Conservation (phyloP, 2,113 vertebrate genomes). For the Pomatostomus ruficeps region DNA sequence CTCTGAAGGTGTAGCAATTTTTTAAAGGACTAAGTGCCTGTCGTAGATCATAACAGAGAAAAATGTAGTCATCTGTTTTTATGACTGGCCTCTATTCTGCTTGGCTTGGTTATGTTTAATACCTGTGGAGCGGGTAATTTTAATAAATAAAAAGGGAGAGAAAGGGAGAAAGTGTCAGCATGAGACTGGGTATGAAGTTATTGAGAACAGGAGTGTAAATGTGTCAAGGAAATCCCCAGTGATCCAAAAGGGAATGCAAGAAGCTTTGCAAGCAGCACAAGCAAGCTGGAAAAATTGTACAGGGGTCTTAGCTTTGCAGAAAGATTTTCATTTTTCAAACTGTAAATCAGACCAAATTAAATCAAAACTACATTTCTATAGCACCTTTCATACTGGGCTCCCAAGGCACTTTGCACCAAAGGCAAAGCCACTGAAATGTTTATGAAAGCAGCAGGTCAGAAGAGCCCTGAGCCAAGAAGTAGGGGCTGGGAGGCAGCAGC, state of each 20-base stretch:
- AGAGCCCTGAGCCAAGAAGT: neutral
- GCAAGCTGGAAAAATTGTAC: constrained; percentile 27
- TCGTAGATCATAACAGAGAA: neutral
- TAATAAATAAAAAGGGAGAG: constrained; percentile 25
- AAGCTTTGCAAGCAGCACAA: constrained; percentile 38
- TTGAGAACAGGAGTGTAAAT: constrained; percentile 48
- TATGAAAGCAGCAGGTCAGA: neutral
- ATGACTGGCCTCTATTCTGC: neutral
- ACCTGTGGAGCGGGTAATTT: constrained; percentile 18
- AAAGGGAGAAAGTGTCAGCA: constrained; percentile 12
- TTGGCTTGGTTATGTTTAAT: constrained; percentile 17
- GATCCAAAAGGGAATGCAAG: constrained; percentile 49
- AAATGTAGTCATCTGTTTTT: constrained; percentile 3
- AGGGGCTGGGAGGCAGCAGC: neutral
- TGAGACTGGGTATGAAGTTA: constrained; percentile 7
- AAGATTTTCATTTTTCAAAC: constrained; percentile 39
- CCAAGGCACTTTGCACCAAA: neutral
- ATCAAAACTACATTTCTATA: neutral
- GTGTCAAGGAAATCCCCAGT: constrained; percentile 49
- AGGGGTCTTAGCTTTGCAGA: constrained; percentile 8
- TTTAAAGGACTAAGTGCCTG: neutral
- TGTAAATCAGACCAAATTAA: constrained; percentile 48
- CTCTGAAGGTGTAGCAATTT: neutral
- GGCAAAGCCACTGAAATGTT: neutral
- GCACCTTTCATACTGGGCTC: neutral